Evolutionary conservation across 2,888 invertebrate genomes (phyloP), one percentile per base, ranked within the genome.

Genomic region (Diplazon laetatorius): DNA sequence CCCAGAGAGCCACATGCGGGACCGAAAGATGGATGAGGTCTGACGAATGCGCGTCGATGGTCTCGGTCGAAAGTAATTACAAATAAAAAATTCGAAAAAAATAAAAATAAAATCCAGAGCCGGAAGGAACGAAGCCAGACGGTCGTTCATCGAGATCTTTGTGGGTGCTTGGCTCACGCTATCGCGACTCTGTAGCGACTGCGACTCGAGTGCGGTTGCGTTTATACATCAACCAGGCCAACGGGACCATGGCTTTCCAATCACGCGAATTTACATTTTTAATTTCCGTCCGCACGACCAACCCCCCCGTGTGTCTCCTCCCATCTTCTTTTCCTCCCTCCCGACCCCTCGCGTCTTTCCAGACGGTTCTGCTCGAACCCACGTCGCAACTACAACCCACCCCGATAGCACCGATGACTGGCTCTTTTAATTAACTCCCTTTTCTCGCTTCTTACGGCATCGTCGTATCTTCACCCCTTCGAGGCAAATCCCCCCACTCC

Each of bases 221-320:
- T 59, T 48, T 65, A 59, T 57, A 42, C 48, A 72, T 46, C 6
- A 20, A 68, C 50, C 60, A 75, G n/a, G 57, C 68, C 22, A 50
- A 42, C 39, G 44, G 25, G 55, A 71, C 65, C 48, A 48, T 77
- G 4, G 59, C 73, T 85, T 86, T 85, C 84, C 88, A 87, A 87
- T 88, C 86, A 83, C 83, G 82, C 77, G 77, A 82, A 88, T 88
- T 88, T 87, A 85, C 87, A 88, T 88, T 88, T 88, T 88, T 88
- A 88, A 86, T 86, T 87, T 87, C 86, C 87, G 85, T 81, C 85
- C 59, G 65, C 69, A 70, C 66, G 62, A 68, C 68, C 78, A 75
- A 68, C 46, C 35, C 62, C n/a, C 39, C 20, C 42, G 65, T 59
- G 30, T 37, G 39, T 59, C 12, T 25, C 50, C 55, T 48, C 55